Evolutionary conservation across 2,888 invertebrate species (phyloP), one percentile per base, ranked within the genome.

Genomic region (Limulus polyphemus): DNA sequence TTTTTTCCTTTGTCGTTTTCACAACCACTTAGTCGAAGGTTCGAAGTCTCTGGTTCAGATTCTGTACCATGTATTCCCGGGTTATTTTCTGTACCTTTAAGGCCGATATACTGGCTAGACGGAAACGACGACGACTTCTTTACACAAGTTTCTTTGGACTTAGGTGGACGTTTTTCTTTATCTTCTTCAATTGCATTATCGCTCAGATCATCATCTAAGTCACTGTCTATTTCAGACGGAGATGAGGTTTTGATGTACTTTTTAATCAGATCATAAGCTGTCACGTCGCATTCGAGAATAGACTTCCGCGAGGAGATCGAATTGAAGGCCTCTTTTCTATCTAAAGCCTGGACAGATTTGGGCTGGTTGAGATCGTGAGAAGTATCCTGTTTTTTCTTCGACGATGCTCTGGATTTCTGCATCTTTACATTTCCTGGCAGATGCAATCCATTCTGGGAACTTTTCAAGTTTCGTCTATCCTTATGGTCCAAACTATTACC

Each of bases 261-360:
- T 47, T 66, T 64, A 46, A 67, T 63, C 14, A 67, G 57, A 58
- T 67, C 67, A 47, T 67, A 67, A 32, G 67, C 67, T 17, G 67
- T 70, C n/a, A 70, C 63, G 49, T 70, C 67, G 55, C 70, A 70
- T 56, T 70, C 70, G 11, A 70, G 60, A 46, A 70, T 70, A 7
- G 70, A 70, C 62, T 68, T 68, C 58, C 69, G 58, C 11, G 61
- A 63, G 14, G 62, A 59, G 51, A 16, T 50, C 7, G 54, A 54
- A 54, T 14, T 54, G 10, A 54, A 17, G 0, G 57, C 49, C 17
- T 62, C 65, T 61, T 62, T 65, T 51, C 57, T 59, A 10, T 55
- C 16, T n/a, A 55, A 14, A 17, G 49, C 51, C 52, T 64, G 58
- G 14, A 59, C 47, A 47, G 47, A 47, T 62, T 48, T 62, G 62